Base-by-base conservation (phyloP, 2,888 invertebrate genomes). In the Agrochola macilenta region DNA sequence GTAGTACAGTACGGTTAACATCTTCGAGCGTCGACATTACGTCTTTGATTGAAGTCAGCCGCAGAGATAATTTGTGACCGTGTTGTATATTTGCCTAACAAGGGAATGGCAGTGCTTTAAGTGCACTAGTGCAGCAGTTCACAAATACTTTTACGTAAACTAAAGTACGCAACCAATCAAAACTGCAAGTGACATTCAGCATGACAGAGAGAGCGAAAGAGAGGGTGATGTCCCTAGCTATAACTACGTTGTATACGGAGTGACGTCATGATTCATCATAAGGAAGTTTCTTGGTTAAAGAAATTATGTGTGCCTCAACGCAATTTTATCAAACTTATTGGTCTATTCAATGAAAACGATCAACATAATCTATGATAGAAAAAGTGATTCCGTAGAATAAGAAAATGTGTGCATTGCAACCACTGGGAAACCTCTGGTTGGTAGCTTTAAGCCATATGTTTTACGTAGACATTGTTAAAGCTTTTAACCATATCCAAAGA, bases 191-290 rank as follows among this genome's bases (percentile, higher is more conserved):
- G 52, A 52, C 23, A 52, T 52, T 52, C 23, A 52, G 23, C 0
- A 23, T 52, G 23, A 9, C 7, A 7, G 8, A 20, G 20, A 52
- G 20, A 8, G 8, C 1, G 20, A 7, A 2, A 20, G 20, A 52
- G 20, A 8, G 8, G 5, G 20, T 8, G 8, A 23, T 52, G 35
- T 26, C 26, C 5, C 26, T 54, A 23, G 63, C 35, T 7, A 23
- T 43, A 43, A 7, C 43, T 9, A 43, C 54, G 35, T 35, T 76
- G 1, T 75, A 26, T 9, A 52, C 8, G 63, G 63, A 17, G 57
- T 64, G 17, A 23, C 8, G 7, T 76, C 75, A 30, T 76, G 75
- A 63, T 64, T 57, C 26, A 58, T 65, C 12, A 17, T 76, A 1
- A 49, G 9, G 17, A 76, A 65, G n/a, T 57, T 26, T 57, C n/a